Evolutionary conservation across 2,113 vertebrate species (phyloP), one percentile per base, ranked within the genome.

Genomic region (Larimichthys polyactis): DNA sequence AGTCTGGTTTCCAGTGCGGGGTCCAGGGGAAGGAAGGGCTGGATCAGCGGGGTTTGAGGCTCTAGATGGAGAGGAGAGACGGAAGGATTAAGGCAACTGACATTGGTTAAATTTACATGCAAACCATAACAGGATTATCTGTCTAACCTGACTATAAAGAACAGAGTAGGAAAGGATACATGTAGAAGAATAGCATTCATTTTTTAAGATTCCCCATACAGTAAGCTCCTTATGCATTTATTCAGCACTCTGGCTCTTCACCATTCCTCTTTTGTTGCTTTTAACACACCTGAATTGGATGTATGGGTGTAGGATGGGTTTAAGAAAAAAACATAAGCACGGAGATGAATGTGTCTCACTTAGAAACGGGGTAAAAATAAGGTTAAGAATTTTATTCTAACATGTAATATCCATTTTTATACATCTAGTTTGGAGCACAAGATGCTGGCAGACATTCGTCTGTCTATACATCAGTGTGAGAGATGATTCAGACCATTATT

Each of bases 11-110:
- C 87, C 73, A 89, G 86, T 3, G 79, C 52, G 0, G 86, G 79
- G 75, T 91, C 84, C 81, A 87, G 58, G 22, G 93, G 83, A 6
- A 91, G 79, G 29, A 91, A 87, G 15, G 85, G 81, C 68, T 81
- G 79, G 36, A 86, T 79, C 78, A 75, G 16, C 2, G 55, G 64
- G 32, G 71, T 80, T 22, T 85, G 82, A 74, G 88, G 78, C 17
- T 88, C 93, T 94, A 46, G 22, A 81, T 46, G 59, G 74, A 83
- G 14, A 15, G 36, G 14, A 65, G 15, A 85, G 49, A 0, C 84
- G 36, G 75, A 43, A 55, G 52, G 29, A 89, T 82, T 78, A 75
- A 1, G 80, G 27, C 64, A 43, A 17, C 29, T 76, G 71, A 80
- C 49, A 60, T 12, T 16, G 69, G 17, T 82, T 40, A 70, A 49